phyloP scores from a whole-genome alignment of 2,888 invertebrate genomes.

The Cephalotes varians region DNA sequence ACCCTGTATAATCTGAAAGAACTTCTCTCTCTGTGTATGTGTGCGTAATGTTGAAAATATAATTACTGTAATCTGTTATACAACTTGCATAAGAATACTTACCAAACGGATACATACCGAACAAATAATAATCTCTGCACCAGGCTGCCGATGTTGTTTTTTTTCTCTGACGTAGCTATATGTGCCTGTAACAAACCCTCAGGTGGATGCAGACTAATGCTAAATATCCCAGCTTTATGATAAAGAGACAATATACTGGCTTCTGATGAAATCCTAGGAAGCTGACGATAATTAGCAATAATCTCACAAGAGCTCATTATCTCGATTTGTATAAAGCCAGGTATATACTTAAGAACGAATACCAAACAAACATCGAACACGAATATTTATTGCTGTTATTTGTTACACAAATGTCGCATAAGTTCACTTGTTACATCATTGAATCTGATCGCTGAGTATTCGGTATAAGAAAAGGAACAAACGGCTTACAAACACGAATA shows the following conservation, averaged over 20 bases:
- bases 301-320: slow-evolving; percentile 83
- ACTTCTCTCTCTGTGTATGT: not conserved
- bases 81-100: slow-evolving; percentile 67
- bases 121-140: slow-evolving; percentile 76
- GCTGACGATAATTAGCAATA: slow-evolving; percentile 84
- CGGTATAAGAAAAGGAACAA: no score
- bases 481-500: no score
- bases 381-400: no score
- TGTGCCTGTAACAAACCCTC: slow-evolving; percentile 90
- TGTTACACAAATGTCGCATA: no score
- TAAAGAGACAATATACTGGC: slow-evolving; percentile 59
- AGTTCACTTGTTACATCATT: no score
- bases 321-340: slow-evolving; percentile 40
- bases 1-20: not conserved
- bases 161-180: slow-evolving; percentile 83
- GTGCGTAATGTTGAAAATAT: slow-evolving; percentile 11
- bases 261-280: slow-evolving; percentile 69
- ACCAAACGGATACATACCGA: slow-evolving; percentile 66
- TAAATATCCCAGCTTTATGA: slow-evolving; percentile 82
- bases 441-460: no score
- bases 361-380: no score
- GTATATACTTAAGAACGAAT: no score
- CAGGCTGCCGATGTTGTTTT: slow-evolving; percentile 83
- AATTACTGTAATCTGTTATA: slow-evolving; percentile 55
- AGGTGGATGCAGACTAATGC: slow-evolving; percentile 86